These are phyloP conservation scores for Notolepis coatsorum DNA, from an alignment of 2,797 vertebrate genomes.

Conservation along the genomic window DNA sequence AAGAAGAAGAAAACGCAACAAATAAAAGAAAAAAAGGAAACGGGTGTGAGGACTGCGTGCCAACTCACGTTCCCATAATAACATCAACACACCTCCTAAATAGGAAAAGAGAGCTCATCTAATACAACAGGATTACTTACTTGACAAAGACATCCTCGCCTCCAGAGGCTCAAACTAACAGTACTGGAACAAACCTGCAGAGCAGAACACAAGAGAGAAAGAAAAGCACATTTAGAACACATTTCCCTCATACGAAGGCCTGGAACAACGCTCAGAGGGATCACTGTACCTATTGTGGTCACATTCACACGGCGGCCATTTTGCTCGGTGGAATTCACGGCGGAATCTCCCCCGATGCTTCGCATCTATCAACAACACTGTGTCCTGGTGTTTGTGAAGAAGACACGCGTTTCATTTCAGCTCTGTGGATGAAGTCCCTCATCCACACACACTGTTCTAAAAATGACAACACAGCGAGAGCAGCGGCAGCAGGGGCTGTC, in stretches of 20 bases:
- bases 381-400: no score
- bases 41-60: no score
- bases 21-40: neutral
- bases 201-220: constrained; percentile 11
- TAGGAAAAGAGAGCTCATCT: neutral
- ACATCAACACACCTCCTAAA: neutral
- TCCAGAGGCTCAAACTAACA: constrained; percentile 53
- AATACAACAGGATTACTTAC: constrained; percentile 66
- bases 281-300: neutral
- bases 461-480: constrained; percentile 42
- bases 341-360: no score
- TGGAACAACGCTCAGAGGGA: neutral
- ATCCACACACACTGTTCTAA: constrained; percentile 25
- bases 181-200: constrained; percentile 63
- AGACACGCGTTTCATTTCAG: neutral
- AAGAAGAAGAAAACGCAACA: neutral
- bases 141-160: constrained; percentile 73
- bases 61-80: no score
- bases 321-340: no score
- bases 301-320: no score
- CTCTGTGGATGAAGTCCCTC: neutral
- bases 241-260: neutral
- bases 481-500: constrained; percentile 23
- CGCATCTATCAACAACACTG: no score
- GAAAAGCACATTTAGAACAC: neutral